Evolutionary conservation across 35 echinoderm and acorn worm species (phyloP).

Genomic region (Hemicentrotus pulcherrimus): DNA sequence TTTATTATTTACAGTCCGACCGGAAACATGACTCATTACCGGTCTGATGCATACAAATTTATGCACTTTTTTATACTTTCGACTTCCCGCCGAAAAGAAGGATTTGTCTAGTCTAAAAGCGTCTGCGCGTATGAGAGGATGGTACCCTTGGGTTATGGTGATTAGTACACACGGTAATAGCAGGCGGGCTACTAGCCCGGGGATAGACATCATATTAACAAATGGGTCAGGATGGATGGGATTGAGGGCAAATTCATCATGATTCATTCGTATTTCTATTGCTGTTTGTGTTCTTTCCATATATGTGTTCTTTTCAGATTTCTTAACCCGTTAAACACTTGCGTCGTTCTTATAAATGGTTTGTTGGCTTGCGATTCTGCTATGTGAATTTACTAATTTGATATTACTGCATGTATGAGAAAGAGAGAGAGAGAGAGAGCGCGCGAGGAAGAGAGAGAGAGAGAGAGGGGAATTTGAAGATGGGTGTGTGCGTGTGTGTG

Average conservation of each 20-base stretch:
- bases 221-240: not conserved
- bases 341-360: no score
- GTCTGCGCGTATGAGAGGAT: no score
- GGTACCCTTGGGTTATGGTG: no score
- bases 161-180: no score
- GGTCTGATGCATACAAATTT: not conserved
- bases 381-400: no score
- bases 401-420: no score
- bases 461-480: no score
- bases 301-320: not conserved
- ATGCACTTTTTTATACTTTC: not conserved
- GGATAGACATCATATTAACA: not conserved
- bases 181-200: not conserved
- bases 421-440: no score
- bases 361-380: no score
- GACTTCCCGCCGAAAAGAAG: not conserved
- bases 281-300: no score
- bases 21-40: not conserved
- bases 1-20: not conserved
- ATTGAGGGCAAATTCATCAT: not conserved
- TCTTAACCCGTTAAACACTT: not conserved
- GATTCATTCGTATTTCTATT: not conserved
- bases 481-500: no score
- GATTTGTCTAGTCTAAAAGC: not conserved
- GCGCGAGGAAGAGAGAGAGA: no score